phyloP scores from a whole-genome alignment of 1,140 invertebrate species.

The Teleogryllus occipitalis region DNA sequence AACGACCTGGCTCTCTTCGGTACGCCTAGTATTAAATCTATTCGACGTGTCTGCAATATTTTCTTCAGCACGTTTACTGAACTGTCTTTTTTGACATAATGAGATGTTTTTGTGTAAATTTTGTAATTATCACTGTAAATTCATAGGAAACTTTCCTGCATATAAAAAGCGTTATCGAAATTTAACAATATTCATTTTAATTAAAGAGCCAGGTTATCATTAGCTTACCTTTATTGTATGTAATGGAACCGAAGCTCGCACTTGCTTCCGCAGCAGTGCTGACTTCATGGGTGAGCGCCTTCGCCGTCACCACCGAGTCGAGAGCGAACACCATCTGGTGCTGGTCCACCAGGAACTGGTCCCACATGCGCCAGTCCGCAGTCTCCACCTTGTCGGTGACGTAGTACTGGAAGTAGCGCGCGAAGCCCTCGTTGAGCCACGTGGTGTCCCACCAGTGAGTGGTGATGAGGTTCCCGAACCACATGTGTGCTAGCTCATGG shows the following conservation, averaged over 20 bases:
- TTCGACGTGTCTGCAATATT: too few species aligned
- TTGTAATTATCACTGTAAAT: neutral
- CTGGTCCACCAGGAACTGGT: constrained; percentile 59
- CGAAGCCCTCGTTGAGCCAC: constrained; percentile 38
- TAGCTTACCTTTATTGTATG: constrained; percentile 57
- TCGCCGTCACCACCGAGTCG: constrained; percentile 28
- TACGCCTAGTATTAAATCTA: too few species aligned
- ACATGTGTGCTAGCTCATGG: constrained; percentile 48
- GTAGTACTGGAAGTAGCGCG: constrained; percentile 21
- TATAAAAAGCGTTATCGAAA: neutral
- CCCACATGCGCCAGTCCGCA: constrained; percentile 48
- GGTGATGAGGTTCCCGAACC: constrained; percentile 37
- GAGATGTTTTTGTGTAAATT: neutral
- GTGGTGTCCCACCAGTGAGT: constrained; percentile 36
- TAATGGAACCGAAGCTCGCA: constrained; percentile 58
- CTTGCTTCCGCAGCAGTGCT: constrained; percentile 44
- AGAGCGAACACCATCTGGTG: constrained; percentile 35
- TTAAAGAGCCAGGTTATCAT: neutral
- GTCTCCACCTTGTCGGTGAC: constrained; percentile 30
- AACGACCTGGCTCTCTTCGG: too few species aligned
- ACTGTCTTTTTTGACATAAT: too few species aligned
- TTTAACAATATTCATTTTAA: too few species aligned
- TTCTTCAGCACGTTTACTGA: too few species aligned
- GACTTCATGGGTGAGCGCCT: constrained; percentile 34
- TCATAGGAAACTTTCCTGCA: neutral